Conservation (phyloP, 2,113 vertebrate species). For the Dicentrarchus labrax region DNA sequence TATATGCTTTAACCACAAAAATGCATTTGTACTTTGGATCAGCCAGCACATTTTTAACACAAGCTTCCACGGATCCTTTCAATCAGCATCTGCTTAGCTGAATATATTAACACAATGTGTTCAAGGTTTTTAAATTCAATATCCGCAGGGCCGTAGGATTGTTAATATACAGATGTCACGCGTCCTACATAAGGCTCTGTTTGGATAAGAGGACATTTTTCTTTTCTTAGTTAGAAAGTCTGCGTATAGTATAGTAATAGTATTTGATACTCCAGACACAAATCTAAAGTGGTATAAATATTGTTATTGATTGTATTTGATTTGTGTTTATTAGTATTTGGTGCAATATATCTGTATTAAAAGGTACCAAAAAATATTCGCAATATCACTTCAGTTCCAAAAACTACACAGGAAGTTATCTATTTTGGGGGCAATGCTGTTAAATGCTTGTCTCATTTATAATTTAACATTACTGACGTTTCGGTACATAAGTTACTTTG, state of each 20-base stretch:
- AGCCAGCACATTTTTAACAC: conserved; percentile 9
- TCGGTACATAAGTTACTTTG: too few species aligned
- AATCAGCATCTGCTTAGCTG: conserved; percentile 24
- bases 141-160: background rate
- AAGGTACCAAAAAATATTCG: too few species aligned
- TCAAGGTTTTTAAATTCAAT: conserved; percentile 3
- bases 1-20: conserved; percentile 54
- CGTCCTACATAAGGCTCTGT: background rate
- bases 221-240: background rate
- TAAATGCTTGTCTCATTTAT: too few species aligned
- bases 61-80: conserved; percentile 33
- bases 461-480: too few species aligned
- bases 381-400: too few species aligned
- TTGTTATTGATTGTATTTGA: too few species aligned
- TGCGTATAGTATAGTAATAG: too few species aligned
- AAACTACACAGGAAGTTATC: too few species aligned
- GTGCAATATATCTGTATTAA: too few species aligned
- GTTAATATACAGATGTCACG: background rate
- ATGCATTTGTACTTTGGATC: conserved; percentile 42
- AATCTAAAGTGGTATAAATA: too few species aligned
- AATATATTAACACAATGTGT: conserved; percentile 30
- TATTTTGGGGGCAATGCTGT: too few species aligned
- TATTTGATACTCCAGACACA: background rate
- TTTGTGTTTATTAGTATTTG: too few species aligned
- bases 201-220: accelerated